A percentile compares a stretch with the other conserved stretches of the same genome.
Conservation (phyloP, 1,140 invertebrate genomes). For the Tenebrio molitor region DNA sequence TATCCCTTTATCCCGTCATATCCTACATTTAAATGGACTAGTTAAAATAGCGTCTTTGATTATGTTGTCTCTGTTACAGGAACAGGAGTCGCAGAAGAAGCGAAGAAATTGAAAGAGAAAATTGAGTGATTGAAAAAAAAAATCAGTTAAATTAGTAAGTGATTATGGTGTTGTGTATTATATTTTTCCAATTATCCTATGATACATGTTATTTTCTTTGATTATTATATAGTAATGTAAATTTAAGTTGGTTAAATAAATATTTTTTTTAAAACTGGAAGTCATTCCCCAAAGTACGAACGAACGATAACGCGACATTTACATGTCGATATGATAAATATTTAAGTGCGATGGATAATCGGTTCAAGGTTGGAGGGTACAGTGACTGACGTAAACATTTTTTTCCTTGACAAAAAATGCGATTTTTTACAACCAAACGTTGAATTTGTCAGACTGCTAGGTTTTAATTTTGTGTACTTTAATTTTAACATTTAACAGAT, state of each 20-base stretch:
- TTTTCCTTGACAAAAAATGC: no score
- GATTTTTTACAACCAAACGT: no score
- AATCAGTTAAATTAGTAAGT: conserved; percentile 27
- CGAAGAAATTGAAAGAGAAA: conserved; percentile 36
- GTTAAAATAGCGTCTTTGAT: not conserved
- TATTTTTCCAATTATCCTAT: conserved; percentile 29
- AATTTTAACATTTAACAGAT: no score
- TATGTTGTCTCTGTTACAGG: conserved; percentile 52
- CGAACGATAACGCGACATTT: no score
- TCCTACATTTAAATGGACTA: not conserved
- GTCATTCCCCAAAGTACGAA: not conserved
- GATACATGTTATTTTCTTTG: conserved; percentile 25
- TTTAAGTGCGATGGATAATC: no score
- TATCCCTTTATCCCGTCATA: conserved; percentile 35
- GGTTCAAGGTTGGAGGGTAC: no score
- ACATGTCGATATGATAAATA: not conserved
- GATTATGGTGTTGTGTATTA: conserved; percentile 35
- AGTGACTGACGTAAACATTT: no score
- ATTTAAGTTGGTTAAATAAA: conserved; percentile 31
- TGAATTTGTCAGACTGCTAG: no score
- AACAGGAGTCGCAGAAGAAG: conserved; percentile 60
- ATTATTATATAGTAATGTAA: conserved; percentile 21
- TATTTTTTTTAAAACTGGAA: conserved; percentile 13
- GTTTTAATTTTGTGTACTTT: no score
- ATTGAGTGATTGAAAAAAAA: not conserved